phyloP scores from a whole-genome alignment of 2,797 vertebrate species.

The Xiphorhynchus erythropygius region DNA sequence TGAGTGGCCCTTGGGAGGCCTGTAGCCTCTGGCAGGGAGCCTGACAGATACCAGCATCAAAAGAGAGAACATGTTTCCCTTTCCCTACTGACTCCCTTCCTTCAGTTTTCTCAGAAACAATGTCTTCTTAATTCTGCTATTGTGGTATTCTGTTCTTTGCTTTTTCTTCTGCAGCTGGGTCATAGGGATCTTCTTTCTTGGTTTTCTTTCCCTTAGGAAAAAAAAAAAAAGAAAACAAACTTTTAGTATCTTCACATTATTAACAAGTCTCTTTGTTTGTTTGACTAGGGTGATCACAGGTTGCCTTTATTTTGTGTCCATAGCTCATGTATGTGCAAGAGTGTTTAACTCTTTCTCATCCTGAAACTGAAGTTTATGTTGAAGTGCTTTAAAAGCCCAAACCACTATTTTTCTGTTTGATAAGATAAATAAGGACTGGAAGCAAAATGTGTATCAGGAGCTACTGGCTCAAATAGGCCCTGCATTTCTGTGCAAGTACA shows the following conservation, averaged over 20 bases:
- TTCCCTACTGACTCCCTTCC: neutral
- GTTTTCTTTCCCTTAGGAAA: too few species aligned
- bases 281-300: neutral
- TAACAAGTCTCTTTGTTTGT: neutral
- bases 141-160: neutral
- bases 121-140: neutral
- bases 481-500: neutral
- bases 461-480: neutral
- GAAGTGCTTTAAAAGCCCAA: neutral
- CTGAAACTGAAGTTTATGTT: neutral
- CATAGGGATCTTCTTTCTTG: neutral
- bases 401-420: neutral
- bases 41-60: neutral
- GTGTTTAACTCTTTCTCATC: neutral
- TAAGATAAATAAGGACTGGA: neutral
- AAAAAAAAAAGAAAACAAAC: neutral
- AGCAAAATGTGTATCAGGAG: neutral
- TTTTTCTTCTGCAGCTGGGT: neutral
- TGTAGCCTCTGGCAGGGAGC: conserved; percentile 3
- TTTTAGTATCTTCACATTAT: neutral
- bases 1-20: neutral
- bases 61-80: neutral
- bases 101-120: neutral
- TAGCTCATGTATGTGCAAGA: neutral
- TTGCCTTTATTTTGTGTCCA: neutral